Conservation (phyloP, 2,113 vertebrate genomes). For the Macaca nemestrina region DNA sequence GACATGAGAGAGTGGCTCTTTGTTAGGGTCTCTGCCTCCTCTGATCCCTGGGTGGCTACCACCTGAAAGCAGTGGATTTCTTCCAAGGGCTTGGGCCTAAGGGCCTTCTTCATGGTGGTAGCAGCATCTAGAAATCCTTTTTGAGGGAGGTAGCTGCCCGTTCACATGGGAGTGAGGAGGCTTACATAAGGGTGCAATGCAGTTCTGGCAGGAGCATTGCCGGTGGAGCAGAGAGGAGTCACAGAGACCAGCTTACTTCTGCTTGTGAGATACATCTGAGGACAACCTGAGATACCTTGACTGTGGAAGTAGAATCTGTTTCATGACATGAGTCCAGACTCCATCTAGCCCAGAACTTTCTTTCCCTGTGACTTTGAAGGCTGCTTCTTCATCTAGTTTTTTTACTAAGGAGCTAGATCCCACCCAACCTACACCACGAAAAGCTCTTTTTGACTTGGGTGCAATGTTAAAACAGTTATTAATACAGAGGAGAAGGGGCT, state of each 20-base stretch:
- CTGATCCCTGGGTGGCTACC: neutral
- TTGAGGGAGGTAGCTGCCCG: neutral
- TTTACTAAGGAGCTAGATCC: neutral
- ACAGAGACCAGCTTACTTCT: neutral
- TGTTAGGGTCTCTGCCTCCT: neutral
- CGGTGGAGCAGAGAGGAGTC: neutral
- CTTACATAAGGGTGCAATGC: neutral
- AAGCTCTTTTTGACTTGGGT: neutral
- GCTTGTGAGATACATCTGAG: neutral
- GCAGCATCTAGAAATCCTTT: neutral
- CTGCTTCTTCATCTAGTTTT: neutral
- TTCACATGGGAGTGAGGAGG: neutral
- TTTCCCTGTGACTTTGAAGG: neutral
- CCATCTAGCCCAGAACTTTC: neutral
- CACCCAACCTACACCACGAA: neutral
- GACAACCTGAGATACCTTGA: neutral
- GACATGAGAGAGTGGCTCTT: neutral
- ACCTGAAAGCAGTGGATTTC: neutral
- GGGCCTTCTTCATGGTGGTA: neutral
- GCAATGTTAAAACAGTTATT: neutral
- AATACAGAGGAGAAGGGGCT: neutral
- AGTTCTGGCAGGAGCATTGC: neutral
- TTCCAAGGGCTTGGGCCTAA: neutral
- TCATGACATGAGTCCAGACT: neutral
- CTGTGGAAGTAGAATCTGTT: neutral